Percentiles rank a stretch among this genome's conserved stretches.
These are phyloP conservation scores for Syncerus caffer DNA, from an alignment of 2,797 vertebrate species.

Conservation along the genomic window DNA sequence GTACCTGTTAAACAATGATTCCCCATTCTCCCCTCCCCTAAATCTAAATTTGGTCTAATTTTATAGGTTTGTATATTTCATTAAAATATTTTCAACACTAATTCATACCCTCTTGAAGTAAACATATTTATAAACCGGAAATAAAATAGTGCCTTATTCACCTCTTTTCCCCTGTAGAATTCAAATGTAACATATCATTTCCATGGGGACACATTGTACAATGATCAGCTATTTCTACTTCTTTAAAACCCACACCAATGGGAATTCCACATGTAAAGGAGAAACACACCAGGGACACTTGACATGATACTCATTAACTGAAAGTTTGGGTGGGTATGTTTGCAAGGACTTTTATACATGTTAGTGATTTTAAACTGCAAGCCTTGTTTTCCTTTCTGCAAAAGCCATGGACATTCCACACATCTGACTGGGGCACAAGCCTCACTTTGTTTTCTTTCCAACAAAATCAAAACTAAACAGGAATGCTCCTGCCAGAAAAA, in stretches of 20 bases:
- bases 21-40: too few relatives aligned
- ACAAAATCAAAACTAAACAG: not conserved
- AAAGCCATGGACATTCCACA: not conserved
- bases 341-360: not conserved
- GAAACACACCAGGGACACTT: not conserved
- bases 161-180: not conserved
- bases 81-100: not conserved
- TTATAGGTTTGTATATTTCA: not conserved
- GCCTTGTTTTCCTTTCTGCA: not conserved
- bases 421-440: not conserved
- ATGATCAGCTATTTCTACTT: not conserved
- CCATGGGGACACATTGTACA: not conserved
- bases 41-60: not conserved
- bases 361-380: not conserved
- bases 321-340: not conserved
- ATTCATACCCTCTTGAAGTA: not conserved
- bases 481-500: not conserved
- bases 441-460: not conserved
- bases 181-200: not conserved
- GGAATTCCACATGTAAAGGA: not conserved
- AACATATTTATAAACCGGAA: constrained; percentile 21
- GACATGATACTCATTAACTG: not conserved
- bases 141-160: not conserved
- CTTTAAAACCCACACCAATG: not conserved
- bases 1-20: not conserved